Evolutionary conservation across 37 sponge, comb jelly and placozoan genomes (phyloP), one percentile per base, ranked within the genome.

Genomic region (Spongia lamella): DNA sequence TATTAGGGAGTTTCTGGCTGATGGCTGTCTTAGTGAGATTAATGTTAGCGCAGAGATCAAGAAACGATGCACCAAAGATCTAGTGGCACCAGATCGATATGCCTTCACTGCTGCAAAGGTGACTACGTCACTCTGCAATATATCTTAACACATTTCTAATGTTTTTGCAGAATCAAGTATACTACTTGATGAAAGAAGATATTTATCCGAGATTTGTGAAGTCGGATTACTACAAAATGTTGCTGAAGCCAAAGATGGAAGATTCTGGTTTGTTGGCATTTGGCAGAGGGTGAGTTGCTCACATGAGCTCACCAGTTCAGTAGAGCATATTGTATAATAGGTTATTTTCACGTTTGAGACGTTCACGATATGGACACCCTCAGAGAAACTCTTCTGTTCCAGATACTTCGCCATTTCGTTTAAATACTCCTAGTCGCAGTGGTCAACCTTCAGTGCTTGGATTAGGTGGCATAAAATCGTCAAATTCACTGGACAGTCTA

Each of bases 161-260:
- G 9, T 16, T 34, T 37, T 2, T 59, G 11, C 61, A 88, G 77
- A 83, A 81, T n/a, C 84, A 89, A 68, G 80, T 94, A 51, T 89
- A 82, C 68, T 66, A 70, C 52, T 65, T 94, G 63, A 94, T 94
- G 94, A 77, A 89, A 90, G 89, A 80, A 37, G 94, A 94, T 54
- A 83, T 94, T 31, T 94, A 94, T 65, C 90, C 94, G 20, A 63
- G 94, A 26, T 94, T 86, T 59, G 63, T 93, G 27, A 90, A 85
- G 63, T 82, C 89, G 7, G 38, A 58, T 16, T 64, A 70, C 2
- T 83, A 89, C 75, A 63, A 63, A 7, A 29, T 7, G 20, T 20
- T 85, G 78, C 27, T 85, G 13, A 49, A 63, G 67, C 15, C 53
- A 11, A 66, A 35, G 0, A 62, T 66, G 24, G 63, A 55, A 34